Base-by-base conservation (phyloP, 2,888 invertebrate species). In the Sinelater perroti region DNA sequence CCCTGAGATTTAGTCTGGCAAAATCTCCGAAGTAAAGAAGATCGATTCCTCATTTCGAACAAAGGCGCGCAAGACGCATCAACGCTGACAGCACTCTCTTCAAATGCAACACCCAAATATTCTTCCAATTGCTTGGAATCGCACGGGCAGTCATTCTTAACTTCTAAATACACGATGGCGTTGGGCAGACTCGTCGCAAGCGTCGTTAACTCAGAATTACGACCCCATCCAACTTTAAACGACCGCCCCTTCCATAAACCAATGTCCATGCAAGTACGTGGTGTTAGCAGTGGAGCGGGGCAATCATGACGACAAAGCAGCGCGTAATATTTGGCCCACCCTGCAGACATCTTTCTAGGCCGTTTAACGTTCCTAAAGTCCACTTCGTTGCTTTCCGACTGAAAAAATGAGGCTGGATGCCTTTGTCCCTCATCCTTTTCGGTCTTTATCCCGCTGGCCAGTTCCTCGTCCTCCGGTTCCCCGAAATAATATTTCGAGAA, bases 401-500 rank as follows among this genome's bases (percentile, higher is more conserved):
- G n/a, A n/a, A n/a, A n/a, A n/a, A n/a, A n/a, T n/a, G n/a, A n/a
- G n/a, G n/a, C n/a, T n/a, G n/a, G n/a, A n/a, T n/a, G n/a, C n/a
- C n/a, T n/a, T n/a, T n/a, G n/a, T n/a, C n/a, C n/a, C n/a, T n/a
- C n/a, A n/a, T n/a, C n/a, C n/a, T n/a, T n/a, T n/a, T n/a, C n/a
- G n/a, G n/a, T n/a, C n/a, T n/a, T n/a, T n/a, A n/a, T n/a, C n/a
- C n/a, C n/a, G n/a, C n/a, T n/a, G n/a, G n/a, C n/a, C n/a, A n/a
- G n/a, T n/a, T 18, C 24, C n/a, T 61, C 57, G 2, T 93, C 93
- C 54, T 96, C 96, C 62, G 95, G 95, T 0, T 93, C 92, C 64
- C 95, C 96, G 6, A 87, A 88, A 42, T 72, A 72, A 75, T 97
- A 97, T 72, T 95, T 96, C n/a, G 96, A 95, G 78, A 97, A 97